Evolutionary conservation across 1,140 invertebrate genomes (phyloP).

Genomic region (Neoseiulus cucumeris): DNA sequence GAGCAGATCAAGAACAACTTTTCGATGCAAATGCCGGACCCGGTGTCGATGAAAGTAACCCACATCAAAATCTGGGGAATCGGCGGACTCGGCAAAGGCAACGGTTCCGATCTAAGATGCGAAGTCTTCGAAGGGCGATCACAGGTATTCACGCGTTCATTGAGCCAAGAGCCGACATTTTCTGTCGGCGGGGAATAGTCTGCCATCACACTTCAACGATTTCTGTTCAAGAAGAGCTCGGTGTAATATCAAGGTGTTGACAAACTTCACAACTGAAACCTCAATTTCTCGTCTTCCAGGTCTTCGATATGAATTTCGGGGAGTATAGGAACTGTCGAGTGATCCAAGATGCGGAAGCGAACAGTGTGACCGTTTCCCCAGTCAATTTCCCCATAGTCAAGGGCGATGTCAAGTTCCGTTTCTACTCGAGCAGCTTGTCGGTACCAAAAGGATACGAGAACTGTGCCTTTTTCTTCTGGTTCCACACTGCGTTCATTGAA

Average conservation of each 20-base stretch:
- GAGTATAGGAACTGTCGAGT: constrained; percentile 16
- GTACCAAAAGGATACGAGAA: constrained; percentile 35
- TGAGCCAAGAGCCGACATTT: constrained; percentile 25
- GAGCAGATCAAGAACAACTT: constrained; percentile 30
- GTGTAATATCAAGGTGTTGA: too few species aligned
- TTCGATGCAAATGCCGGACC: constrained; percentile 27
- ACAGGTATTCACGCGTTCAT: constrained; percentile 25
- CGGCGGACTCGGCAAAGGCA: constrained; percentile 30
- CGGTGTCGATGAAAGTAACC: constrained; percentile 24
- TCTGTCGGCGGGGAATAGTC: constrained; percentile 28
- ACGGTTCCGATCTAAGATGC: constrained; percentile 32
- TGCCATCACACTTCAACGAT: neutral
- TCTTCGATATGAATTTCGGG: constrained; percentile 12
- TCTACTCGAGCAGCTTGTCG: constrained; percentile 26
- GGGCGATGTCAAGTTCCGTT: constrained; percentile 31
- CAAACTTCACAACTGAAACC: too few species aligned
- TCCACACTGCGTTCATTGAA: constrained; percentile 34
- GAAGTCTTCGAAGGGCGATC: constrained; percentile 24
- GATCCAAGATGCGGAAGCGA: constrained; percentile 23
- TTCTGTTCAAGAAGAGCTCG: neutral
- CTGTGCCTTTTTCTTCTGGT: constrained; percentile 38
- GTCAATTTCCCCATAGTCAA: constrained; percentile 26
- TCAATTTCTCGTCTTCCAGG: neutral
- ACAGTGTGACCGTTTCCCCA: constrained; percentile 25
- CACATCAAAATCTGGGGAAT: constrained; percentile 15